Evolutionary conservation across 2,888 invertebrate species (phyloP).

Genomic region (Seladonia tumulorum): DNA sequence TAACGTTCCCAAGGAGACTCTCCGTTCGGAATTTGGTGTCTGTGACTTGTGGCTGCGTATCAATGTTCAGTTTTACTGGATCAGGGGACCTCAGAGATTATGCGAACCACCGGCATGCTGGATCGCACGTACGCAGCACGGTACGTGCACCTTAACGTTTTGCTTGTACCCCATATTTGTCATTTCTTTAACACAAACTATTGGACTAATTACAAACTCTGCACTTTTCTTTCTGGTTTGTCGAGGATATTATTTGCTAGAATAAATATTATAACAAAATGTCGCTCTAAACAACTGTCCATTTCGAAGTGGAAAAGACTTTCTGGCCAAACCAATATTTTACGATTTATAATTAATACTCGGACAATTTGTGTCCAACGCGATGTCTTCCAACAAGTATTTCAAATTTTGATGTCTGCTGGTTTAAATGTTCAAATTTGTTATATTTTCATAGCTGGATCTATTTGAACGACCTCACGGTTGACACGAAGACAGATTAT

Average conservation of each 20-base stretch:
- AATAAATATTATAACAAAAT: too few species aligned
- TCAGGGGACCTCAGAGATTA: neutral
- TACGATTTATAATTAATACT: neutral
- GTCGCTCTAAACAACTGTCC: too few species aligned
- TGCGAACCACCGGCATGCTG: neutral
- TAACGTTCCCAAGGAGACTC: neutral
- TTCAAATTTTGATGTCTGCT: neutral
- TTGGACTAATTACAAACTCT: neutral
- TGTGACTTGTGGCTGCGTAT: conserved; percentile 9
- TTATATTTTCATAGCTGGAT: neutral
- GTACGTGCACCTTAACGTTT: conserved; percentile 20
- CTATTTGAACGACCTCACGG: neutral
- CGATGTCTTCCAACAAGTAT: neutral
- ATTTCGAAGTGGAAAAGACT: too few species aligned
- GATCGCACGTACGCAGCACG: conserved; percentile 40
- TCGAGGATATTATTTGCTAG: too few species aligned
- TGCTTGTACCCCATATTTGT: conserved; percentile 1
- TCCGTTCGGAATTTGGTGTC: neutral
- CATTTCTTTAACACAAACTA: neutral
- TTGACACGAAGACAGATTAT: neutral
- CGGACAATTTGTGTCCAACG: too few species aligned
- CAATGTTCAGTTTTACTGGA: conserved; percentile 17
- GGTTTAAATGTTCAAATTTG: neutral
- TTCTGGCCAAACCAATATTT: neutral
- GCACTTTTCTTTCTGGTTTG: neutral